Base-by-base conservation (phyloP, 2,888 invertebrate species). In the Zhengitettix transpicula region DNA sequence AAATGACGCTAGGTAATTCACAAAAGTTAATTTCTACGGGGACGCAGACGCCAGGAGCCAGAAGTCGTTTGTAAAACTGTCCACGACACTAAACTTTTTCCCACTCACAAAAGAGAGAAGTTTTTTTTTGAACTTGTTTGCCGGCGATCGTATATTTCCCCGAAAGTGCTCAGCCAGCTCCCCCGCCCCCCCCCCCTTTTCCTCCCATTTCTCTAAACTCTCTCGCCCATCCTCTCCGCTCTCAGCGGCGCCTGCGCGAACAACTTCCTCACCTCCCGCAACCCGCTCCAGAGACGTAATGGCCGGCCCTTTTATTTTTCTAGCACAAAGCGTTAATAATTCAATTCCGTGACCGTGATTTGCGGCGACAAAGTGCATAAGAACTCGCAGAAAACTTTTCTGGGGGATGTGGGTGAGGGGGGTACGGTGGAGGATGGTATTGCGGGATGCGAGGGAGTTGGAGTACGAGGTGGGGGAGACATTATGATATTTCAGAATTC, bases 61-160 rank as follows among this genome's bases (percentile, higher is more conserved):
- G 55, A 52, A 59, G 61, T 61, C 61, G 57, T 61, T 61, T 61
- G 59, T 61, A 58, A 59, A 61, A 61, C 58, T 59, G 61, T 59
- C 61, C 53, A 55, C 58, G 56, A 61, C 61, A 59, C 54, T 53
- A 61, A 59, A 61, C 47, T 59, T 47, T 59, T 41, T 59, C 40
- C 53, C 55, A 28, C 54, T 40, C 42, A 28, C 28, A 28, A 28
- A 28, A 28, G 28, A 40, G 9, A 16, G 8, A 15, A 14, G 16
- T 56, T n/a, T 15, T 56, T 42, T 56, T 56, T 41, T 1, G 42
- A 56, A 41, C 28, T 56, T 16, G 42, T 56, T 56, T 17, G 14
- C 44, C 17, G 44, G n/a, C 16, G 11, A 41, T 42, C 44, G 10
- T 56, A 44, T 56, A 28, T 56, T 10, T 56, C 42, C 56, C 9